A percentile compares a stretch with the other conserved stretches of the same genome.
Conservation (phyloP, 2,797 vertebrate species). For the Molothrus aeneus region DNA sequence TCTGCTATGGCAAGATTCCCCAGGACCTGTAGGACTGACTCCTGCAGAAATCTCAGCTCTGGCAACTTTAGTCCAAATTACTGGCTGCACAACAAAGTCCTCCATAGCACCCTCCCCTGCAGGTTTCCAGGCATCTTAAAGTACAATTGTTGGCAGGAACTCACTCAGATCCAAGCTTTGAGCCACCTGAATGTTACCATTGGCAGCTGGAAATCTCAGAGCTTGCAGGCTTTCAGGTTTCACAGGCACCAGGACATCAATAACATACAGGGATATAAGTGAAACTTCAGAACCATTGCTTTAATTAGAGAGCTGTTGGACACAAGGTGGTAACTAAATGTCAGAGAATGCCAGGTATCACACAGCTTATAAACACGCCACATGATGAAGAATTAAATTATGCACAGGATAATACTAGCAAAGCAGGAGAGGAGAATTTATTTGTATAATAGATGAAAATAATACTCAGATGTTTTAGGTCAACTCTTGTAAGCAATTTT, state of each 20-base stretch:
- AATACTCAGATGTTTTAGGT: not conserved
- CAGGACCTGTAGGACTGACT: not conserved
- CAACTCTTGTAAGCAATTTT: not conserved
- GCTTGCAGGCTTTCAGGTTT: not conserved
- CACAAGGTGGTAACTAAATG: not conserved
- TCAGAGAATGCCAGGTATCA: not conserved
- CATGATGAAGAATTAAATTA: not conserved
- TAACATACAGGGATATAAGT: not conserved
- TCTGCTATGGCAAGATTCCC: not conserved
- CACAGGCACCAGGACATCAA: not conserved
- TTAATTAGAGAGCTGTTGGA: not conserved
- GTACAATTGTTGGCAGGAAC: not conserved
- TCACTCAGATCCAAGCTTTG: not conserved
- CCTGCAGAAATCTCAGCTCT: not conserved
- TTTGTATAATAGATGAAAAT: not conserved
- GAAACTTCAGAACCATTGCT: not conserved
- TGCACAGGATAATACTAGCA: not conserved
- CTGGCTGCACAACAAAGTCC: not conserved
- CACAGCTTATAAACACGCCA: not conserved
- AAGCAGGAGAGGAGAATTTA: not conserved
- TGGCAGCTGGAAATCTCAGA: not conserved
- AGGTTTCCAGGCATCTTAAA: not conserved
- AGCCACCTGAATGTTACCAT: not conserved
- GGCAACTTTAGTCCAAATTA: not conserved
- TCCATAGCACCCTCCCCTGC: rapidly evolving